Conservation (phyloP, 2,113 vertebrate genomes). For the Plecotus auritus region DNA sequence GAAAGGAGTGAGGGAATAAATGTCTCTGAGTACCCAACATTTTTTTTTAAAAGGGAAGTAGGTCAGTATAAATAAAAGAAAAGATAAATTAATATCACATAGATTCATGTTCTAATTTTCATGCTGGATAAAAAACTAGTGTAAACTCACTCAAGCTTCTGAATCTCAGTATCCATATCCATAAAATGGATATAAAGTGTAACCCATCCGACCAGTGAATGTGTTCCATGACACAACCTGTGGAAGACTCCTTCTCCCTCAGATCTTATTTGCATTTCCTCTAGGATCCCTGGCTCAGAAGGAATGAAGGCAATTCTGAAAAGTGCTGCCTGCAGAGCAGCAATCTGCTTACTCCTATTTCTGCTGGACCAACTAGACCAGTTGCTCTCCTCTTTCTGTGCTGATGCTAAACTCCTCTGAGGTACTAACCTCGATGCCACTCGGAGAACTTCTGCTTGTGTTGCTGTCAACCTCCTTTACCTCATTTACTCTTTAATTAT, state of each 20-base stretch:
- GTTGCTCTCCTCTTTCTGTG: background rate
- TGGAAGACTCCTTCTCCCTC: background rate
- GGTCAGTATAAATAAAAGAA: background rate
- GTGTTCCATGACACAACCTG: background rate
- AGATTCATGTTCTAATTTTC: background rate
- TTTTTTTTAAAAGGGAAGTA: background rate
- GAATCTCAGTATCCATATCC: background rate
- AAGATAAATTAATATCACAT: background rate
- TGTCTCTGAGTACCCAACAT: background rate
- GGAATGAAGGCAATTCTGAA: background rate
- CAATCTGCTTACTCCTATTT: background rate
- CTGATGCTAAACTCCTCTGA: background rate
- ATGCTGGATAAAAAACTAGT: background rate
- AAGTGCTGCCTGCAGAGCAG: background rate
- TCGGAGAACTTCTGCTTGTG: background rate
- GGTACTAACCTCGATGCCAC: fast-evolving
- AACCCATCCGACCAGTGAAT: background rate
- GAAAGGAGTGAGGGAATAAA: background rate
- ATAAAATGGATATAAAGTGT: background rate
- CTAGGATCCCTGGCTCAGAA: background rate
- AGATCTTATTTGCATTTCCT: background rate
- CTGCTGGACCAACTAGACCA: background rate
- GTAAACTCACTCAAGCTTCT: background rate
- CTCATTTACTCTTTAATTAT: background rate
- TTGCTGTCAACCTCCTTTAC: background rate